Conservation (phyloP, 2,797 vertebrate genomes). For the Lepilemur septentrionalis region DNA sequence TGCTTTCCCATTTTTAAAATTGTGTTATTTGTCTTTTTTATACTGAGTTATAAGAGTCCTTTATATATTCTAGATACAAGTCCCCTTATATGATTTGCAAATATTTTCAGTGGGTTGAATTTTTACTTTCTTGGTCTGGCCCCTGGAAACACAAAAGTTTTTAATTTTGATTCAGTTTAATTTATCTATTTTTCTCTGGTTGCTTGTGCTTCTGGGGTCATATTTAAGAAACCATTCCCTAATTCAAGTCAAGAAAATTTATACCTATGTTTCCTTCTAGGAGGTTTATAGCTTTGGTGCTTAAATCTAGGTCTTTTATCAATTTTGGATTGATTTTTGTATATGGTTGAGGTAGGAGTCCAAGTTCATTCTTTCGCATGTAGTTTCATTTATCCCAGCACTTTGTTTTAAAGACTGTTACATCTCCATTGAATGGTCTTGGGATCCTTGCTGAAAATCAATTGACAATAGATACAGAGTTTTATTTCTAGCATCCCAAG, state of each 20-base stretch:
- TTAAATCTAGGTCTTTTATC: background rate
- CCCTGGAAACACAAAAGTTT: background rate
- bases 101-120: background rate
- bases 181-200: background rate
- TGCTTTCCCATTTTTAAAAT: background rate
- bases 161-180: background rate
- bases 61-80: background rate
- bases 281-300: background rate
- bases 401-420: background rate
- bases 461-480: background rate
- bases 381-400: background rate
- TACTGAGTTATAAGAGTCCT: background rate
- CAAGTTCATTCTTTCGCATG: background rate
- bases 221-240: background rate
- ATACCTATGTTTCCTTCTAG: background rate
- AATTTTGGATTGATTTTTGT: background rate
- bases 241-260: background rate
- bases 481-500: background rate
- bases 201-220: background rate
- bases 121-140: background rate
- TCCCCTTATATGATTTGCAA: background rate
- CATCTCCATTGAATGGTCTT: background rate
- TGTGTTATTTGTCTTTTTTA: background rate
- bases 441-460: background rate
- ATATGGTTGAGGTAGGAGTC: background rate